Base-by-base conservation (phyloP, 2,888 invertebrate species). In the Halocaridina rubra region DNA sequence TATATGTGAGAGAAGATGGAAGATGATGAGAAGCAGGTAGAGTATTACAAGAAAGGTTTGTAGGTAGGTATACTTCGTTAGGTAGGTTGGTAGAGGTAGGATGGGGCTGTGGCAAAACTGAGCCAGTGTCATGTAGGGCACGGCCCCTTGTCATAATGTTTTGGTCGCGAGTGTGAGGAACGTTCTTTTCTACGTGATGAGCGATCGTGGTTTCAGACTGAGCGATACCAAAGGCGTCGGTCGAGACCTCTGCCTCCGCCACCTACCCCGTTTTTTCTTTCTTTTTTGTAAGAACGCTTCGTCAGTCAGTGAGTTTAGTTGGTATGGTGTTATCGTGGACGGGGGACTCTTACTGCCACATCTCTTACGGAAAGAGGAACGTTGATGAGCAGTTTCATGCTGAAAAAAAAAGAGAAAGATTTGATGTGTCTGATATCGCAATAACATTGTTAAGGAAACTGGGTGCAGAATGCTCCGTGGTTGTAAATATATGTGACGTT, bases 241-340 rank as follows among this genome's bases (percentile, higher is more conserved):
- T 30, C 61, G 27, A 59, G 53, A 46, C 22, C 53, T 29, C n/a
- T 32, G 33, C 76, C 33, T 32, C 76, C 29, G 59, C 61, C 29
- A 77, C 32, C 32, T 61, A 30, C 76, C 61, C 76, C 30, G 59
- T 30, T 76, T 76, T n/a, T n/a, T n/a, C n/a, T n/a, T n/a, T n/a
- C n/a, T n/a, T n/a, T 76, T 76, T 76, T 76, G 76, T 59, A 22
- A 59, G 76, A 76, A 76, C 76, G 61, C 76, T 32, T 32, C 76
- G 76, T 59, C 61, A 59, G 76, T 59, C 61, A 30, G 76, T 61
- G 76, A 30, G 76, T 77, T 59, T 77, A 77, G 76, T 77, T 33
- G 22, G 76, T 77, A 61, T 77, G 61, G 76, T 59, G 76, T 61
- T 27, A 61, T 29, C 76, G 76, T 77, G 32, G 59, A 59, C 59